These are phyloP conservation scores for Phylloscopus collybita DNA, from an alignment of 2,797 vertebrate species.

Conservation along the genomic window DNA sequence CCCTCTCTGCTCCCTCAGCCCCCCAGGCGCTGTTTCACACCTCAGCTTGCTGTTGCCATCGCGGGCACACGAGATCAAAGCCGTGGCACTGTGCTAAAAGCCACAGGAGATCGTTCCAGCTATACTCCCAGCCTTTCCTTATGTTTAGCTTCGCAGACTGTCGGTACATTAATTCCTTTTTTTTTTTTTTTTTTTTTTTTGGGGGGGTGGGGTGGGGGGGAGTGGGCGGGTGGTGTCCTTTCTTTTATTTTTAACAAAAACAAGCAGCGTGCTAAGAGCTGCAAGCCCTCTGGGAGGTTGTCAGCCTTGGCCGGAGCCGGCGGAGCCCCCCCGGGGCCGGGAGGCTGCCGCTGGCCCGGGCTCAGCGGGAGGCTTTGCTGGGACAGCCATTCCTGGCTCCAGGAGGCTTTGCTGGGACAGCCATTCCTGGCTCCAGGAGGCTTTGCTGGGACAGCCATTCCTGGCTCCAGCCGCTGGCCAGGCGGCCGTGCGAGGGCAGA, in stretches of 20 bases:
- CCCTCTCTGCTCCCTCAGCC: neutral
- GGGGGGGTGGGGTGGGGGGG: too few relatives aligned
- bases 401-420: neutral
- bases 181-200: too few relatives aligned
- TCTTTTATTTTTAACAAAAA: neutral
- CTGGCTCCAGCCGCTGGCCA: conserved; percentile 8
- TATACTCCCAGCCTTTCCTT: neutral
- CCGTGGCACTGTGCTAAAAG: neutral
- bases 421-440: neutral
- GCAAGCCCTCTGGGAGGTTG: neutral
- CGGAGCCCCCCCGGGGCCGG: conserved; percentile 8
- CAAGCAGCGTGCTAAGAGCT: neutral
- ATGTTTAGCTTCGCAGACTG: neutral
- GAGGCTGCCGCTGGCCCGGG: conserved; percentile 54
- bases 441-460: conserved; percentile 51
- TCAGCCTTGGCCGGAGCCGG: conserved; percentile 11
- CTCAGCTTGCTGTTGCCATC: rapidly evolving
- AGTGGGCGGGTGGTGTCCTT: too few relatives aligned
- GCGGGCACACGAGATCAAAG: neutral
- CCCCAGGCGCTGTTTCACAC: neutral
- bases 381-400: too few relatives aligned
- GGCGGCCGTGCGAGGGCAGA: neutral
- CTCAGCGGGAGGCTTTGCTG: conserved; percentile 27
- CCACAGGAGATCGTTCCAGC: neutral
- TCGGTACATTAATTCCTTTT: neutral